Evolutionary conservation across 1,140 invertebrate genomes (phyloP).

Genomic region (Drosophila erecta): DNA sequence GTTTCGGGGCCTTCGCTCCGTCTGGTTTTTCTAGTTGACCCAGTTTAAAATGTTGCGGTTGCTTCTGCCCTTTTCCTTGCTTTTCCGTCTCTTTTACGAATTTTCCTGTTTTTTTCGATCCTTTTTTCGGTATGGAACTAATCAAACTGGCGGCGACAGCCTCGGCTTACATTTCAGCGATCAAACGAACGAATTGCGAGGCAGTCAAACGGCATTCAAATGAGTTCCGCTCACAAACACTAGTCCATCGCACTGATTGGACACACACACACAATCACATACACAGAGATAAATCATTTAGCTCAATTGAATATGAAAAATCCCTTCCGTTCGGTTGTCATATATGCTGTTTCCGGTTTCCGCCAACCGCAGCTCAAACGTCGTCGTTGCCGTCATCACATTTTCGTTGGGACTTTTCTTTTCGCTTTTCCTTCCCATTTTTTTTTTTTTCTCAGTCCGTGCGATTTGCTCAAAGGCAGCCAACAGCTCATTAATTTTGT

Average conservation of each 20-base stretch:
- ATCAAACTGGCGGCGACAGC: constrained; percentile 33
- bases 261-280: constrained; percentile 20
- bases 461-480: constrained; percentile 62
- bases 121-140: constrained; percentile 19
- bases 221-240: constrained; percentile 75
- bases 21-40: constrained; percentile 35
- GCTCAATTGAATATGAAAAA: constrained; percentile 82
- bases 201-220: constrained; percentile 76
- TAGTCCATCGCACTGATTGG: constrained; percentile 56
- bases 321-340: constrained; percentile 82
- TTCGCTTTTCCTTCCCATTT: constrained; percentile 13
- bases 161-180: constrained; percentile 51
- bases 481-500: constrained; percentile 77
- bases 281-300: constrained; percentile 71
- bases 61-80: constrained; percentile 20
- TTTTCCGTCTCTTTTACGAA: neutral
- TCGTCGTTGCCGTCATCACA: constrained; percentile 32
- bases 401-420: constrained; percentile 33
- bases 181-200: constrained; percentile 63
- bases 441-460: constrained; percentile 11
- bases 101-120: neutral
- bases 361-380: constrained; percentile 71
- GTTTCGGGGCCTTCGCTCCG: neutral
- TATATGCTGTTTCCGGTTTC: constrained; percentile 84
- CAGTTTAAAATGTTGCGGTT: constrained; percentile 52